Base-by-base conservation (phyloP, 2,797 vertebrate species). In the Eupleurogrammus muticus region DNA sequence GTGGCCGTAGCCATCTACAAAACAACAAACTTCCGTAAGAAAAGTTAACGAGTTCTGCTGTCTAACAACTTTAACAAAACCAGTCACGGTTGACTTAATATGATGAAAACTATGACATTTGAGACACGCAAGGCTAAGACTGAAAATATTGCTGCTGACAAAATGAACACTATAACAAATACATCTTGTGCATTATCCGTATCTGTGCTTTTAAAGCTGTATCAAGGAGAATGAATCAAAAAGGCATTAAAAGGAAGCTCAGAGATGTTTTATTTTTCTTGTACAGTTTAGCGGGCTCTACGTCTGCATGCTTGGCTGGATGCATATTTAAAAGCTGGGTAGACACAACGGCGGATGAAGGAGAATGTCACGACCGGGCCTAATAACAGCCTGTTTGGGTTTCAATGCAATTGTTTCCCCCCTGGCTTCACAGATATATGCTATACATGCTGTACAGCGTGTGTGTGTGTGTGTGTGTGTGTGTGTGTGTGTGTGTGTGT, bases 151-250 rank as follows among this genome's bases (percentile, higher is more conserved):
- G 6, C 3, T 3, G 28, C 28, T 28, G 28, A 28, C 28, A 28
- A 28, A 28, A 28, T 28, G 28, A 28, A 28, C 28, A 28, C 28
- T 28, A 28, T 6, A 28, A 80, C 23, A 4, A 65, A 62, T 24
- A 24, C 79, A 65, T 68, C 69, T 81, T 56, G 62, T 70, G 58
- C 68, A 58, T 82, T 82, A 71, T 60, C 79, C 87, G 78, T 82
- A 76, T 83, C 70, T 69, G 70, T 42, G 23, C 69, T 74, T 75
- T 77, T 73, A 82, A 75, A 64, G 70, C 10, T 0, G 59, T 6
- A 79, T 89, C 83, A 87, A 86, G 80, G 68, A 32, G 85, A 81
- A 86, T 84, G 47, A 48, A 77, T 84, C 70, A 81, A 38, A 62
- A 53, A 63, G 28, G 4, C 69, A 63, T 81, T 73, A 36, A 55